A percentile compares a stretch with the other conserved stretches of the same genome.
These are phyloP conservation scores for Cybosia mesomella DNA, from an alignment of 2,888 invertebrate species.

Conservation along the genomic window DNA sequence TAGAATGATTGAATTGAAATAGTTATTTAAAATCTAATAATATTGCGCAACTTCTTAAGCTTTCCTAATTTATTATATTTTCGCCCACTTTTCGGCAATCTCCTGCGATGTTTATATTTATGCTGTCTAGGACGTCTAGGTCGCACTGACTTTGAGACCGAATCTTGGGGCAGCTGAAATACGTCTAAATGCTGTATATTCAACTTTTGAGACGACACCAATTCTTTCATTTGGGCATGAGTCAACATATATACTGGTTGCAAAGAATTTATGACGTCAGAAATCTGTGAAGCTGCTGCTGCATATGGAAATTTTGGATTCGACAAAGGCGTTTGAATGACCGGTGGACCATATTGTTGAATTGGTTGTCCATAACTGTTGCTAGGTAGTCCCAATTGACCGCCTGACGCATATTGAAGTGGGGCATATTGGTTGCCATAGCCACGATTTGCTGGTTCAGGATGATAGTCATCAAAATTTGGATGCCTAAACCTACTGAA, in stretches of 20 bases:
- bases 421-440: constrained; percentile 34
- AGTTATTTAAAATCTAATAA: constrained; percentile 20
- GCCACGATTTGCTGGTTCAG: constrained; percentile 16
- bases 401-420: not conserved
- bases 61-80: constrained; percentile 19
- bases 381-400: constrained; percentile 18
- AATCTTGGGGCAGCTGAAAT: constrained; percentile 56
- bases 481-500: constrained; percentile 38
- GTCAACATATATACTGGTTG: constrained; percentile 80
- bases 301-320: constrained; percentile 18
- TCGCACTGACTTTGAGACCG: constrained; percentile 44
- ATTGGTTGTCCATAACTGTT: constrained; percentile 28
- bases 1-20: not conserved
- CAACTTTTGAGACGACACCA: constrained; percentile 73
- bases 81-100: constrained; percentile 26
- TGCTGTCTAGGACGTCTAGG: constrained; percentile 59
- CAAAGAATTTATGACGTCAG: constrained; percentile 45
- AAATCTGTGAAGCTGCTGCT: constrained; percentile 21
- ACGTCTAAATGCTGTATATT: constrained; percentile 78
- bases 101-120: constrained; percentile 44
- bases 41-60: constrained; percentile 36
- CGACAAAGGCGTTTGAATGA: constrained; percentile 9
- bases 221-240: constrained; percentile 71
- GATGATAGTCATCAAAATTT: constrained; percentile 36
- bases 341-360: constrained; percentile 19